phyloP scores from a whole-genome alignment of 2,113 vertebrate species.

The Myotis lucifugus region DNA sequence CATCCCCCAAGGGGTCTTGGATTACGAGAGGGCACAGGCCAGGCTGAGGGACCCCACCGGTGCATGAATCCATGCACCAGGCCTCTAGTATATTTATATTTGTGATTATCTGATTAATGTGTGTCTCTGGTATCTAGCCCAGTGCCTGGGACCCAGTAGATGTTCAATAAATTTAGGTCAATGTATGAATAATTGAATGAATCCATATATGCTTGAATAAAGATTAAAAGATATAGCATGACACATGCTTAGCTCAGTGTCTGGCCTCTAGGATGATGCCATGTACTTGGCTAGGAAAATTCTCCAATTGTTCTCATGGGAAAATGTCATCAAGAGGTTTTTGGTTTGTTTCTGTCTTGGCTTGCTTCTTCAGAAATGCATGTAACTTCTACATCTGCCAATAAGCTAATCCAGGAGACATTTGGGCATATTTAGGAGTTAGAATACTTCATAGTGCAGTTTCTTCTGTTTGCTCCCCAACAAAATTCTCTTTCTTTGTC shows the following conservation, averaged over 20 bases:
- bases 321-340: not conserved
- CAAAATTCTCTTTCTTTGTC: constrained; percentile 41
- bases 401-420: not conserved
- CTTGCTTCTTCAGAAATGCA: not conserved
- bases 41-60: no score
- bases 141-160: not conserved
- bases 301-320: not conserved
- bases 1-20: no score
- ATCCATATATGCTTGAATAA: not conserved
- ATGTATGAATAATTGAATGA: not conserved
- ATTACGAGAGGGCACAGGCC: no score
- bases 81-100: no score
- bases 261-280: not conserved
- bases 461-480: not conserved
- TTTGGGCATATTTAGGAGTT: not conserved
- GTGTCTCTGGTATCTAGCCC: not conserved
- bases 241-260: not conserved
- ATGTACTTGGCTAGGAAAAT: not conserved
- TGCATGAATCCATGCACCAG: no score
- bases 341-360: not conserved
- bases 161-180: not conserved
- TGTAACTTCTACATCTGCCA: not conserved
- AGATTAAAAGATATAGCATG: not conserved
- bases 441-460: not conserved
- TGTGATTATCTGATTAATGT: not conserved